Base-by-base conservation (phyloP, 2,113 vertebrate genomes). In the Chaetodon auriga region DNA sequence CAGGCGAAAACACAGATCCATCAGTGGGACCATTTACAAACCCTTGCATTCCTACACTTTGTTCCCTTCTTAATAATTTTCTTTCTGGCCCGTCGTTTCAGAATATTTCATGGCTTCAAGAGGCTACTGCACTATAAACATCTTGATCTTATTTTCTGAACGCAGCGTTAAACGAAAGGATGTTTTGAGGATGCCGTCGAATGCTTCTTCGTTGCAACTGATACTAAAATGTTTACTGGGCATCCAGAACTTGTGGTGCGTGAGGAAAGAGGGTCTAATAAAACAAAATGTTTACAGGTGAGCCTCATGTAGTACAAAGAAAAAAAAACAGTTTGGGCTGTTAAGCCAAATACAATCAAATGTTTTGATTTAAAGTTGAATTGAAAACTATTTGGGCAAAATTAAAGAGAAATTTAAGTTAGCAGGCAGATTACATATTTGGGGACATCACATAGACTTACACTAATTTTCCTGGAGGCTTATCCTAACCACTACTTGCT, bases 1-100 rank as follows among this genome's bases (percentile, higher is more conserved):
- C 13, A 23, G 82, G 75, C 65, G 38, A 92, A 94, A 92, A 92
- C 89, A 94, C 72, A 77, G 85, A 90, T 94, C 91, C 83, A 88
- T 94, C 93, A 93, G 75, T 82, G 48, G 51, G 43, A 73, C 78
- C 83, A 83, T 92, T 94, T 92, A 83, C 81, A 84, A 91, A 80
- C 63, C 57, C n/a, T 68, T 75, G 54, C 85, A 82, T 92, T 89
- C 85, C 79, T 86, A 78, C 77, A 86, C 68, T 86, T 82, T 88
- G 79, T 87, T 87, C 64, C 62, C 62, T 61, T 75, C 69, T 78
- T 57, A 81, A 74, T 84, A 75, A 80, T 79, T 86, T 78, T 35
- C 23, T 90, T 78, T 35, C 23, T 90, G 84, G 79, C 66, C 62
- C 23, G 49, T 35, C 66, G 41, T 68, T 75, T 16, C 43, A 53